Conservation (phyloP, 2,113 vertebrate species). For the Sceloporus tristichus region DNA sequence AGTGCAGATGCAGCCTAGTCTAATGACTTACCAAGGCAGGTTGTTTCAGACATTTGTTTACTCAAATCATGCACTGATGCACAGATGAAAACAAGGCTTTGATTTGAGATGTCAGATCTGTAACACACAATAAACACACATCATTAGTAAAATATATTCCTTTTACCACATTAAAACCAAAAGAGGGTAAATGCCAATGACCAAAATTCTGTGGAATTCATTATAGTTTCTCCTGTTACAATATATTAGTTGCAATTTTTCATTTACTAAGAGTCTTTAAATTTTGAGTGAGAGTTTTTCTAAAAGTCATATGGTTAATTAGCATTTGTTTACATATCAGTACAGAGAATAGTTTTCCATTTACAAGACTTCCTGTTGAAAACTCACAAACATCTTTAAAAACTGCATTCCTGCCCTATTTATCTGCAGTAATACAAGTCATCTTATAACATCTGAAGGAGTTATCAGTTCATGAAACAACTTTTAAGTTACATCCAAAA, state of each 20-base stretch:
- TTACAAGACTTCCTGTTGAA: neutral
- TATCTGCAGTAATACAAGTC: neutral
- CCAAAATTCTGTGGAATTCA: neutral
- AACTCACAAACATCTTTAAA: neutral
- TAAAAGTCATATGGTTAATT: neutral
- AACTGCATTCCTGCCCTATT: neutral
- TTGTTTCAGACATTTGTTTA: neutral
- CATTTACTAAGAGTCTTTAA: slow-evolving; percentile 1
- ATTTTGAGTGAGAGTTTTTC: neutral
- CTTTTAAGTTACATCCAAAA: neutral
- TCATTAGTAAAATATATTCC: slow-evolving; percentile 9
- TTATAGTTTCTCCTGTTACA: neutral
- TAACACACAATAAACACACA: neutral
- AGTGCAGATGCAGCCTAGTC: neutral
- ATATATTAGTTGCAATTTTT: slow-evolving; percentile 1
- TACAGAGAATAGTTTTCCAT: neutral
- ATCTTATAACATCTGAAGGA: neutral
- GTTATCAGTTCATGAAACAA: neutral
- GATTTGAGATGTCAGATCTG: slow-evolving; percentile 4
- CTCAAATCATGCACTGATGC: neutral
- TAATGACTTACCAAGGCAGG: neutral
- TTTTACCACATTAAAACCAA: slow-evolving; percentile 41
- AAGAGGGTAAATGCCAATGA: neutral
- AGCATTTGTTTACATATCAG: neutral
- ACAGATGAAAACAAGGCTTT: slow-evolving; percentile 27